Evolutionary conservation across 2,888 invertebrate species (phyloP), one percentile per base, ranked within the genome.

Genomic region (Volucella zonaria): DNA sequence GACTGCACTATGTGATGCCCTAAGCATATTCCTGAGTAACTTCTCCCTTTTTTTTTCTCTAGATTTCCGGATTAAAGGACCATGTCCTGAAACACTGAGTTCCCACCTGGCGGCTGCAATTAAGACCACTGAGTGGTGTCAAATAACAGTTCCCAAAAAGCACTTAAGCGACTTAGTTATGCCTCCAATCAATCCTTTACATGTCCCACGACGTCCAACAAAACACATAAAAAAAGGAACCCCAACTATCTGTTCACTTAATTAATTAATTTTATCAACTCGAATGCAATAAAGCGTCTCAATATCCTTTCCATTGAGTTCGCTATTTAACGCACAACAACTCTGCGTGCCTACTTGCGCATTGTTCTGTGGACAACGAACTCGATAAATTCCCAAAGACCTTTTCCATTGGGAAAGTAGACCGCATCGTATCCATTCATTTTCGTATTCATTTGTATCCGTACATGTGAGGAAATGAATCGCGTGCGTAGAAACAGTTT

Each of bases 351-450:
- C 10, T 40, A 15, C 58, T 61, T 42, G 8, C 12, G 81, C 81
- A 80, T 77, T 81, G 80, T 77, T 81, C 56, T 71, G 58, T 85
- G 85, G 85, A 85, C 85, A 85, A 85, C 76, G 81, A 81, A 85
- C 81, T 67, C 85, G 67, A 76, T 81, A 77, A 76, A 76, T 85
- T 77, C 61, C 62, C 15, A 73, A 71, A 79, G 76, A 80, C 49
- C 70, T 47, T 54, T 6, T 67, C 54, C 49, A 49, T 43, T 64
- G 31, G 66, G 43, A n/a, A 82, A 59, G 59, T 38, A 71, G 54
- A 56, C 74, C 47, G 42, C 66, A 14, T 40, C 54, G 52, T 15
- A 51, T 51, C 42, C 52, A 62, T 42, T 52, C 54, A 31, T 1
- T n/a, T 18, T 70, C 42, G 8, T 15, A 47, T 23, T 12, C n/a